Evolutionary conservation across 2,113 vertebrate genomes (phyloP).

Genomic region (Corvus hawaiiensis): DNA sequence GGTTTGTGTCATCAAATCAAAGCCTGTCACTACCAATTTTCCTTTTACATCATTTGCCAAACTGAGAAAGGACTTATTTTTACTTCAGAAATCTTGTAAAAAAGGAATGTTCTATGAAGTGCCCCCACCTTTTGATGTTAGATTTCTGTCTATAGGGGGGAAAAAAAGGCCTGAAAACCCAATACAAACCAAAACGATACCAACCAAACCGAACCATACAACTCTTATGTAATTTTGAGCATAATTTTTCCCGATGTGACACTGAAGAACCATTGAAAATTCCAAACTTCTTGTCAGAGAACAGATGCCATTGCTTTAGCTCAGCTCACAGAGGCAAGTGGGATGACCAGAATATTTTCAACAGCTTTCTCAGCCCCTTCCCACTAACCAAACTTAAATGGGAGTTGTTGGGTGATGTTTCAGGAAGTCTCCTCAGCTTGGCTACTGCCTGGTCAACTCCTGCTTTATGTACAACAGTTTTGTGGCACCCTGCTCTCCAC

Average conservation of each 20-base stretch:
- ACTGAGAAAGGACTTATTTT: not conserved
- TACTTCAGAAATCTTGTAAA: not conserved
- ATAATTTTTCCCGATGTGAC: not conserved
- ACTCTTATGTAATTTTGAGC: not conserved
- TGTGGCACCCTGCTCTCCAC: not conserved
- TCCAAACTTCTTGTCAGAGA: not conserved
- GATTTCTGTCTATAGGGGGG: not conserved
- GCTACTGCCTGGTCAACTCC: not conserved
- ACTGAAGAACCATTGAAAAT: not conserved
- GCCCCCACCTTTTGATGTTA: not conserved
- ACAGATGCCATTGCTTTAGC: not conserved
- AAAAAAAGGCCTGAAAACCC: accelerated
- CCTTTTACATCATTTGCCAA: not conserved
- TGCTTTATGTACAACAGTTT: not conserved
- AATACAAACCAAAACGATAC: not conserved
- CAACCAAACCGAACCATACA: not conserved
- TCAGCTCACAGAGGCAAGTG: not conserved
- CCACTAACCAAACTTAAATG: not conserved
- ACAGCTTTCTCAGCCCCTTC: not conserved
- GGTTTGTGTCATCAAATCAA: not conserved
- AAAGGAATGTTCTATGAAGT: not conserved
- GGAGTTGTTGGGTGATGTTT: not conserved
- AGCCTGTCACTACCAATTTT: not conserved
- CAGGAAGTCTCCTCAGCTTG: not conserved
- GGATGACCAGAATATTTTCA: not conserved